These are phyloP conservation scores for Aleadryas rufinucha DNA, from an alignment of 2,113 vertebrate genomes.

Conservation along the genomic window DNA sequence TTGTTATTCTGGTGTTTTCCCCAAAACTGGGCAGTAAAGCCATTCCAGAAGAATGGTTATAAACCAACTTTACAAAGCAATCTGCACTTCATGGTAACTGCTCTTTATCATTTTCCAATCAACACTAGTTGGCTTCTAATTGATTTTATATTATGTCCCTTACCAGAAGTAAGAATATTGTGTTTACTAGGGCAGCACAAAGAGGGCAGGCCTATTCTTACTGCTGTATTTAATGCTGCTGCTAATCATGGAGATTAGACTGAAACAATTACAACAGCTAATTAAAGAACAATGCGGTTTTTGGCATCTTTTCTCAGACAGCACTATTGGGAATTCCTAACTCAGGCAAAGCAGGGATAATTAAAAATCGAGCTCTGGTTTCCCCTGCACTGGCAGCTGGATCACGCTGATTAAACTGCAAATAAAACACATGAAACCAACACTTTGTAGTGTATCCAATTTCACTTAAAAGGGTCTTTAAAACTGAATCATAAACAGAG, in stretches of 20 bases:
- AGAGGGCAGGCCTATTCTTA: conserved; percentile 75
- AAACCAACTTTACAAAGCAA: neutral
- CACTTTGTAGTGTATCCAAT: conserved; percentile 77
- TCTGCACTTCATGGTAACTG: conserved; percentile 28
- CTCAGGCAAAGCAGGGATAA: conserved; percentile 78
- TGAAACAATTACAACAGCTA: conserved; percentile 84
- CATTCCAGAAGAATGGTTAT: neutral
- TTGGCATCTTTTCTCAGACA: conserved; percentile 76
- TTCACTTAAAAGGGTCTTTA: conserved; percentile 76
- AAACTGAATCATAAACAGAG: conserved; percentile 72
- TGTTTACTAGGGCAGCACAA: conserved; percentile 70
- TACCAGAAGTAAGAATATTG: conserved; percentile 67
- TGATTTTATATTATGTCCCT: conserved; percentile 69
- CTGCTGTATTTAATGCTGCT: conserved; percentile 81
- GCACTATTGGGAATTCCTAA: conserved; percentile 78
- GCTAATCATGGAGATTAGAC: conserved; percentile 83
- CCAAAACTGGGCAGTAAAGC: neutral
- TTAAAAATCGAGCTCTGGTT: conserved; percentile 75
- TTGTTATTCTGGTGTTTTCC: neutral
- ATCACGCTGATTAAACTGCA: conserved; percentile 80
- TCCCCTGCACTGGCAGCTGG: conserved; percentile 71
- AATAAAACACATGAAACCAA: conserved; percentile 78
- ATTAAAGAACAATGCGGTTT: conserved; percentile 83
- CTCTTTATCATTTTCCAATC: conserved; percentile 64
- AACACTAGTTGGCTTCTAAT: conserved; percentile 62